Evolutionary conservation across 2,113 vertebrate species (phyloP), one percentile per base, ranked within the genome.

Genomic region (Hippocampus zosterae): DNA sequence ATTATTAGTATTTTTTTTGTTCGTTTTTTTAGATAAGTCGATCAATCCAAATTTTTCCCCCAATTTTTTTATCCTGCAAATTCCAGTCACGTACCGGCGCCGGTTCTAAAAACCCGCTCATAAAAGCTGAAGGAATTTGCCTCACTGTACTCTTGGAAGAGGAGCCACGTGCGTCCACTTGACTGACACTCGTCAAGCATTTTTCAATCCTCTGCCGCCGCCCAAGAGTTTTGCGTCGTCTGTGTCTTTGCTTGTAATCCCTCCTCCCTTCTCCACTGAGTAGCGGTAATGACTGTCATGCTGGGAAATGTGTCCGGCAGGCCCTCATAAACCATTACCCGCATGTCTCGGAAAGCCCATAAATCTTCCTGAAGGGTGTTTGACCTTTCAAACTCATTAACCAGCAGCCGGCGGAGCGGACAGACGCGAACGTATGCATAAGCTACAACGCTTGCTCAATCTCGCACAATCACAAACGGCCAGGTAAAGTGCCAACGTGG

Each of bases 341-440:
- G 64, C 46, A 13, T 69, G 72, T 74, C 73, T 66, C 70, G 74
- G 72, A 84, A 90, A 85, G 72, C 80, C 80, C 84, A 88, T 92
- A 89, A 85, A 90, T 92, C 90, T 91, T 78, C 74, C 68, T 65
- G 77, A 85, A 85, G 85, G 84, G 81, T 82, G 57, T 88, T 90
- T 92, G 90, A 91, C 90, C 91, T 92, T 92, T 92, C 81, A 88
- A 83, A 91, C 88, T 92, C 89, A 91, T 92, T 92, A 92, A 84
- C 78, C 79, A 73, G 41, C 65, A 74, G 55, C 67, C 15, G 48
- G 50, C 63, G n/a, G 65, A 69, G 84, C 73, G 50, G 71, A 76
- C 72, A 65, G 69, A 76, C 62, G 57, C 41, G 53, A 68, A 69
- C 41, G 23, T 70, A 65, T 56, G 63, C 70, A 60, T 69, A 16